phyloP scores from a whole-genome alignment of 2,888 invertebrate genomes.

The Nebria brevicollis region DNA sequence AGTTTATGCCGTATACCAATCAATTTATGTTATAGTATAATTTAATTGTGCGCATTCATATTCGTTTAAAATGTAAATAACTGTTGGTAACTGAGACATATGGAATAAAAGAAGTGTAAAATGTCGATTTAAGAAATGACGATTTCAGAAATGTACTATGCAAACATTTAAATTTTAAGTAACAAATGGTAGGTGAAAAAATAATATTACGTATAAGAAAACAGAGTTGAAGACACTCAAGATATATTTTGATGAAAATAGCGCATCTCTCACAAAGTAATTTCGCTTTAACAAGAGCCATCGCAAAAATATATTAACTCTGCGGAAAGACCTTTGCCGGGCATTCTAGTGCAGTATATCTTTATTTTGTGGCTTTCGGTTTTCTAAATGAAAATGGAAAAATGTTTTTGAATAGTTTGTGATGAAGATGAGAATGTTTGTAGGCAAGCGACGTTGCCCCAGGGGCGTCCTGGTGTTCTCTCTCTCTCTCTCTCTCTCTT shows the following conservation, averaged over 20 bases:
- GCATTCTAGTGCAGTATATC: background rate
- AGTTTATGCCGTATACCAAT: background rate
- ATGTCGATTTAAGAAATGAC: too few species aligned
- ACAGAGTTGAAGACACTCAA: too few species aligned
- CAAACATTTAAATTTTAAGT: too few species aligned
- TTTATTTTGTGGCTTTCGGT: slow-evolving; percentile 43
- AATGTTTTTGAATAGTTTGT: slow-evolving; percentile 47
- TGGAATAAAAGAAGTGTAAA: too few species aligned
- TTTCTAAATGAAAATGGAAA: slow-evolving; percentile 44
- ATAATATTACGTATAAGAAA: too few species aligned
- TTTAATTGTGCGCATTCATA: background rate
- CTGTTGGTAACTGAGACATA: too few species aligned
- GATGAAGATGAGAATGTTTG: slow-evolving; percentile 45
- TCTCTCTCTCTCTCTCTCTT: background rate
- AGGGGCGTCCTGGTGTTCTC: slow-evolving; percentile 22
- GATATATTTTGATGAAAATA: too few species aligned
- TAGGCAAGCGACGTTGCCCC: slow-evolving; percentile 20
- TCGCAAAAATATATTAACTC: background rate
- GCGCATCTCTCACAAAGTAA: too few species aligned
- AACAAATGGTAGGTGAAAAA: too few species aligned
- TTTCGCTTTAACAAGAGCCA: background rate
- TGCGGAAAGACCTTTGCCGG: background rate
- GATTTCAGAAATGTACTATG: too few species aligned
- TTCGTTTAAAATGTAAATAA: too few species aligned
- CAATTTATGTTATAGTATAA: background rate